Conservation (phyloP, 2,888 invertebrate genomes). For the Mimachlamys varia region DNA sequence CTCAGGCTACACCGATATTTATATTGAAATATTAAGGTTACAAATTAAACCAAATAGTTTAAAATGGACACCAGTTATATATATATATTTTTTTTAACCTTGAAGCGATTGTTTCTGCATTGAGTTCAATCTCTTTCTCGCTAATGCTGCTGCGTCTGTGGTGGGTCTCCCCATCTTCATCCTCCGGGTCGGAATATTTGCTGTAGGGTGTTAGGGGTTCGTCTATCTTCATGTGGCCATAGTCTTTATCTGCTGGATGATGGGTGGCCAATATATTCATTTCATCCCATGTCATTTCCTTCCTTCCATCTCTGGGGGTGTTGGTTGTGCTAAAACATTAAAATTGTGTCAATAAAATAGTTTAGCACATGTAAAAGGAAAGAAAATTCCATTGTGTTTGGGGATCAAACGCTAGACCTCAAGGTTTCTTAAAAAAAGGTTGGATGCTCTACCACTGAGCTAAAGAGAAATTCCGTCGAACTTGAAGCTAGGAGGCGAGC, state of each 20-base stretch:
- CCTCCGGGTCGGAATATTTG: slow-evolving; percentile 82
- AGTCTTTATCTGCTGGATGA: slow-evolving; percentile 98
- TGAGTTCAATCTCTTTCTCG: slow-evolving; percentile 55
- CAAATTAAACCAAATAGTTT: no score
- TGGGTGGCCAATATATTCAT: slow-evolving; percentile 99
- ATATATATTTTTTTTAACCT: slow-evolving; percentile 56
- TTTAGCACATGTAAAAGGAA: slow-evolving; percentile 38
- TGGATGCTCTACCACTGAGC: no score
- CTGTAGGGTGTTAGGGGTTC: slow-evolving; percentile 98
- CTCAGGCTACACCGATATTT: no score
- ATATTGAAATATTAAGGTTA: no score
- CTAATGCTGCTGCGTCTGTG: slow-evolving; percentile 77
- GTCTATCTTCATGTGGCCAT: slow-evolving; percentile 96
- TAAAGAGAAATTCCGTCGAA: no score
- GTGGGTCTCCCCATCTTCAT: slow-evolving; percentile 79
- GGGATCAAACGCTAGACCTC: no score
- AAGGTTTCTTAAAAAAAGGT: no score
- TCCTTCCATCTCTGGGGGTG: slow-evolving; percentile 51
- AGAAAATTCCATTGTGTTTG: no score
- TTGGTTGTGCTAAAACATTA: neutral
- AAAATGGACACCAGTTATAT: neutral
- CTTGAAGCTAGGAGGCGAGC: no score
- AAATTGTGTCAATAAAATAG: neutral
- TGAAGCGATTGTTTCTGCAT: slow-evolving; percentile 63
- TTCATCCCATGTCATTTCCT: slow-evolving; percentile 88